These are phyloP conservation scores for Elachura formosa DNA, from an alignment of 2,113 vertebrate species.

Conservation along the genomic window DNA sequence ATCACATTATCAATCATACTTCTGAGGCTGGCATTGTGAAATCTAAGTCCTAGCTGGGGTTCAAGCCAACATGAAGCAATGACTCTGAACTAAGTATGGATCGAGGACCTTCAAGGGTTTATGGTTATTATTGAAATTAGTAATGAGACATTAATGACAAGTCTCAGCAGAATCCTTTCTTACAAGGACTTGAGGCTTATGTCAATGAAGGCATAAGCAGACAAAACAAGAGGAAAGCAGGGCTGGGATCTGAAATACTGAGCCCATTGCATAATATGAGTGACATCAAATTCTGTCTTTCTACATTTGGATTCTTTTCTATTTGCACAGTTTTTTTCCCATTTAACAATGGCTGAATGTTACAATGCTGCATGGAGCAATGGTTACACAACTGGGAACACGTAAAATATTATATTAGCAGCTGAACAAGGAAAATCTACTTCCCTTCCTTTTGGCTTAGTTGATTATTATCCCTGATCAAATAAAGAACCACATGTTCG, in stretches of 20 bases:
- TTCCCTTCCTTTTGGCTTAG: slow-evolving; percentile 69
- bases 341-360: slow-evolving; percentile 17
- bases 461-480: slow-evolving; percentile 85
- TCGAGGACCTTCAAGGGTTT: background rate
- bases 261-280: background rate
- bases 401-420: slow-evolving; percentile 63
- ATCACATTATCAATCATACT: background rate
- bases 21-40: background rate
- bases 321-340: background rate
- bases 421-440: slow-evolving; percentile 68
- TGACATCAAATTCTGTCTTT: background rate
- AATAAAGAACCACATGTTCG: slow-evolving; percentile 82
- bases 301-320: background rate
- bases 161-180: background rate
- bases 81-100: background rate
- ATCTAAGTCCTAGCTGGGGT: background rate
- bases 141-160: background rate
- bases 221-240: background rate
- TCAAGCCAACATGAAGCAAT: background rate
- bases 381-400: slow-evolving; percentile 63
- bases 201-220: background rate
- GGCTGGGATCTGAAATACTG: background rate
- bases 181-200: background rate
- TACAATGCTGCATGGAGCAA: background rate
- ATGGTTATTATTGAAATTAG: background rate